Evolutionary conservation across 2,113 vertebrate species (phyloP).

Genomic region (Cyprinodon variegatus): DNA sequence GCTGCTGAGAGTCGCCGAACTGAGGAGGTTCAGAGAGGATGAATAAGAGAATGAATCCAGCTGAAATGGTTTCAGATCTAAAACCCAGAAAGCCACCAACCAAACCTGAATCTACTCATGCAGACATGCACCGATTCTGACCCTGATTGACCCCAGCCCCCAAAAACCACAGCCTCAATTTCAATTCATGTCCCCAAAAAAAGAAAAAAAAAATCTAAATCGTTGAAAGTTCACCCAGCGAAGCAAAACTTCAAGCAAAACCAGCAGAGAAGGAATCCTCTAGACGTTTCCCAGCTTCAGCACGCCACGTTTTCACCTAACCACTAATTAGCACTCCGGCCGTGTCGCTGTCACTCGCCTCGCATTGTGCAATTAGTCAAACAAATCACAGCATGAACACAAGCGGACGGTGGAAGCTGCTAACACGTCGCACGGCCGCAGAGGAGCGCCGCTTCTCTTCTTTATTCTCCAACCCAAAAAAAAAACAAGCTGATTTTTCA

Average conservation of each 20-base stretch:
- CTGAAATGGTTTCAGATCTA: conserved; percentile 1
- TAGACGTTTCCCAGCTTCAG: conserved; percentile 39
- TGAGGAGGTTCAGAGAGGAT: conserved; percentile 38
- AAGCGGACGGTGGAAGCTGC: conserved; percentile 66
- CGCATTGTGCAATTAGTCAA: conserved; percentile 59
- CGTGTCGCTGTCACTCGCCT: conserved; percentile 48
- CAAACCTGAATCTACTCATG: conserved; percentile 63
- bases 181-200: not conserved
- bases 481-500: not conserved
- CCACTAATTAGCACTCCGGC: conserved; percentile 54
- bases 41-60: not conserved
- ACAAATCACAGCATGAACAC: conserved; percentile 63
- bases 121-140: conserved; percentile 60
- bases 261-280: conserved; percentile 26
- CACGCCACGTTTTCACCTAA: conserved; percentile 34
- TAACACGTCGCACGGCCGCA: conserved; percentile 48
- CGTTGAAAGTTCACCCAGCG: conserved; percentile 29
- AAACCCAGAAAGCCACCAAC: conserved; percentile 25
- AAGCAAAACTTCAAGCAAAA: conserved; percentile 45
- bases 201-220: not conserved
- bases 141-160: conserved; percentile 24
- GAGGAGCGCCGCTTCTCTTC: conserved; percentile 27
- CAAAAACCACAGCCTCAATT: not conserved
- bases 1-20: conserved; percentile 99
- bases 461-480: not conserved